Conservation (phyloP, 2,113 vertebrate genomes). For the Mustelus asterias region DNA sequence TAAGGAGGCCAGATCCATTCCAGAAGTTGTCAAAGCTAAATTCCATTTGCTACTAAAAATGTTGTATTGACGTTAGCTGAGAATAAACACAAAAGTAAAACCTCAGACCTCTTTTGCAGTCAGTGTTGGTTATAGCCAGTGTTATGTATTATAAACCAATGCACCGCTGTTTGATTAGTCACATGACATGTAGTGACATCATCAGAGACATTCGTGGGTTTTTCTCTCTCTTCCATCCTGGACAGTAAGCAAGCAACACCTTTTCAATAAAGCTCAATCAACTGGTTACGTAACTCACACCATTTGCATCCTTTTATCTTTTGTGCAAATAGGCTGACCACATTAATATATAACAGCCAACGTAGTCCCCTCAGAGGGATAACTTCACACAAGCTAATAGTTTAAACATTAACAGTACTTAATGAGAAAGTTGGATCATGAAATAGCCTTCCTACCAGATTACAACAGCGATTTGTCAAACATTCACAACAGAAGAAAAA, state of each 20-base stretch:
- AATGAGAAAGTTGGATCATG: background rate
- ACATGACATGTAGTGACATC: too few species aligned
- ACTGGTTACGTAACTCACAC: too few species aligned
- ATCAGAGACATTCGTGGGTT: too few species aligned
- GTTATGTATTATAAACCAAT: too few species aligned
- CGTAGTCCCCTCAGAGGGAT: background rate
- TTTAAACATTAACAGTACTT: constrained; percentile 15
- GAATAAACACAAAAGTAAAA: background rate
- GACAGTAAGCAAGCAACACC: too few species aligned
- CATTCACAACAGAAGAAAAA: too few species aligned
- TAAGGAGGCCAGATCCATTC: background rate
- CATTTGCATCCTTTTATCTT: too few species aligned
- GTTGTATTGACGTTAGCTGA: background rate
- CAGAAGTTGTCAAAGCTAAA: background rate
- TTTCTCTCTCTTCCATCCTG: too few species aligned
- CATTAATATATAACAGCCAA: background rate
- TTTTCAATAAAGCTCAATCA: too few species aligned
- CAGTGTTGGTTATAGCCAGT: background rate
- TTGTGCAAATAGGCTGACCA: too few species aligned
- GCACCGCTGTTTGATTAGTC: too few species aligned
- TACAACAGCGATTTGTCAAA: background rate
- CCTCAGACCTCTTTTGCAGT: background rate
- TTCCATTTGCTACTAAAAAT: background rate
- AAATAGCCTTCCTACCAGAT: background rate
- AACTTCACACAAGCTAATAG: background rate